phyloP scores from a whole-genome alignment of 2,113 vertebrate genomes.

The Budorcas taxicolor region DNA sequence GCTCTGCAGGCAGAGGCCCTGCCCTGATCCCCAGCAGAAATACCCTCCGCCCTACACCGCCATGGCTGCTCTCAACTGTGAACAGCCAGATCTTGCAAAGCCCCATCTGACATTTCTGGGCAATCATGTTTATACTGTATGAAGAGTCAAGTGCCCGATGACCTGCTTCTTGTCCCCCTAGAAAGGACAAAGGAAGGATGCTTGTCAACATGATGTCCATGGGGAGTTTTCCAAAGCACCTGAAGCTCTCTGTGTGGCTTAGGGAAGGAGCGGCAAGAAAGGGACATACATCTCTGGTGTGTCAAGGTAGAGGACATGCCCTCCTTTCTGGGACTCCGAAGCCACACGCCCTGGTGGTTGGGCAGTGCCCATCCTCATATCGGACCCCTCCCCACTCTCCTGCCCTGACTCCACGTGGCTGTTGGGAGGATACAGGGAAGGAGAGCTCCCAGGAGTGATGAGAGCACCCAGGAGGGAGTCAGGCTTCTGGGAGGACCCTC shows the following conservation, averaged over 20 bases:
- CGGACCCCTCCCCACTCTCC: accelerated
- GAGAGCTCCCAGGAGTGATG: neutral
- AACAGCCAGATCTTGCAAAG: neutral
- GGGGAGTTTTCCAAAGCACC: neutral
- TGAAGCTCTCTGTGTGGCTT: accelerated
- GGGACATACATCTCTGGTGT: accelerated
- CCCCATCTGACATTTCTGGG: neutral
- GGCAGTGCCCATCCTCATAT: no score
- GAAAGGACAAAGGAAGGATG: neutral
- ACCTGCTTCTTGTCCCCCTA: no score
- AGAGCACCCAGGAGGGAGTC: accelerated
- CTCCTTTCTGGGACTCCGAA: accelerated
- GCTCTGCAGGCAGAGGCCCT: neutral
- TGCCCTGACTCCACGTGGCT: accelerated
- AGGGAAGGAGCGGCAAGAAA: accelerated
- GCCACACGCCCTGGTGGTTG: accelerated
- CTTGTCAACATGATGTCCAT: neutral
- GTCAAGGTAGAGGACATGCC: accelerated
- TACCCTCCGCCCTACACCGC: accelerated
- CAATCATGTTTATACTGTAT: no score
- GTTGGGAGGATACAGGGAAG: accelerated
- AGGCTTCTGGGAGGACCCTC: neutral
- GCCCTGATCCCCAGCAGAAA: neutral
- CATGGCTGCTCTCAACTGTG: neutral
- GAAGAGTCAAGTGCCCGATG: neutral